phyloP scores from a whole-genome alignment of 2,113 vertebrate genomes.

The Physeter macrocephalus region DNA sequence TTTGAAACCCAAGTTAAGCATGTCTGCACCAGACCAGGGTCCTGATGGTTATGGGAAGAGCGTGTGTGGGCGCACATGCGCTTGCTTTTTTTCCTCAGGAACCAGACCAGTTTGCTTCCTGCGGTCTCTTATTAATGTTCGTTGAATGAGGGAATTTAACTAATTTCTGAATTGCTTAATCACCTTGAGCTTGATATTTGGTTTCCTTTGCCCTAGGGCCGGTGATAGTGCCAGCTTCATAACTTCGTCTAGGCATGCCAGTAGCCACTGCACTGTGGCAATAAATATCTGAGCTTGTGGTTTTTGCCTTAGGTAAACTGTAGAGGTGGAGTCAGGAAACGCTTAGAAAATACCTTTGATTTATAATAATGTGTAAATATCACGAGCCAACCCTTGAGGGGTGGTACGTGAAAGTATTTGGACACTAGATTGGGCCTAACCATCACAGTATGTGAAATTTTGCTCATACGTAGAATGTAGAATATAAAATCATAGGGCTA shows the following conservation, averaged over 20 bases:
- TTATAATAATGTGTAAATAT: not conserved
- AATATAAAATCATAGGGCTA: not conserved
- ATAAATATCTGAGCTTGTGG: not conserved
- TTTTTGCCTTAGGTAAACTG: constrained; percentile 21
- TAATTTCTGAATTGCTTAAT: constrained; percentile 46
- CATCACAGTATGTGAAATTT: constrained; percentile 81
- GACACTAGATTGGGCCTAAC: constrained; percentile 71
- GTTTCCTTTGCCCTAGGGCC: constrained; percentile 31
- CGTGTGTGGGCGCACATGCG: not conserved
- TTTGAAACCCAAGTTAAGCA: not conserved
- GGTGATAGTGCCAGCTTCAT: not conserved
- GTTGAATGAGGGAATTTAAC: constrained; percentile 44
- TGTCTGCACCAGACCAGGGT: not conserved
- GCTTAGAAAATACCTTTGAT: constrained; percentile 50
- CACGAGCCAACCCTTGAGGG: constrained; percentile 55
- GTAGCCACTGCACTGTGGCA: not conserved
- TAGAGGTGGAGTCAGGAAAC: constrained; percentile 46
- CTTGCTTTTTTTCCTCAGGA: not conserved
- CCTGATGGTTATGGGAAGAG: not conserved
- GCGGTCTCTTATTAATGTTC: constrained; percentile 26
- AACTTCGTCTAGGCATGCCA: not conserved
- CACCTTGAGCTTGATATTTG: not conserved
- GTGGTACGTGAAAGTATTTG: constrained; percentile 9
- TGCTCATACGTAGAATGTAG: constrained; percentile 75
- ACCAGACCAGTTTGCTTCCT: not conserved